Evolutionary conservation across 2,888 invertebrate genomes (phyloP), one percentile per base, ranked within the genome.

Genomic region (Gortyna flavago): DNA sequence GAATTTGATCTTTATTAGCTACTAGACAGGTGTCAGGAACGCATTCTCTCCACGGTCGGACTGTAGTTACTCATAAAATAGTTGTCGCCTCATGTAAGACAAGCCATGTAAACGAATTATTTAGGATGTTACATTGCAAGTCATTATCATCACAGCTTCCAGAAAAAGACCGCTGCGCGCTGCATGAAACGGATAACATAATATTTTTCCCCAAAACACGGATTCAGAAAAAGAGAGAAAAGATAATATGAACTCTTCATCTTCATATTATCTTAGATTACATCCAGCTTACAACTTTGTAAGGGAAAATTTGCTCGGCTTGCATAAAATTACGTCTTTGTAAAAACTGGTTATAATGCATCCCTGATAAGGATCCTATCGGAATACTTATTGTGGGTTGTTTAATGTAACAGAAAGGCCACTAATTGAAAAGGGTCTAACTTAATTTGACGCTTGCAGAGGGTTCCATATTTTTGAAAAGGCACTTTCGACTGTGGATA

Each of bases 321-420:
- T 70, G 76, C 81, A 81, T 81, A 62, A 41, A 81, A 62, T 81
- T 64, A 71, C 29, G 48, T 57, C 32, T 38, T 8, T 44, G 51
- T 67, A 57, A 67, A 67, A 77, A 81, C 77, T 35, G 62, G 67
- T 64, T 67, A 62, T n/a, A n/a, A n/a, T 59, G 77, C 48, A 67
- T 76, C 35, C 18, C 16, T 71, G 38, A 81, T 67, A 57, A 67
- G 54, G 32, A 51, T 38, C 62, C 32, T 54, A n/a, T 38, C 44
- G 29, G 41, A 70, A 67, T 71, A 72, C 8, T 44, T 44, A 59
- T 38, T 54, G 16, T 64, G 59, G 29, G 57, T 41, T 32, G 21
- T 65, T 79, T 64, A 79, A 48, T 59, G 64, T 66, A 74, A 48
- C 64, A 64, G 29, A n/a, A 74, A 21, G 44, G 54, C 29, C 29